Base-by-base conservation (phyloP, 2,888 invertebrate genomes). In the Agrochola lychnidis region DNA sequence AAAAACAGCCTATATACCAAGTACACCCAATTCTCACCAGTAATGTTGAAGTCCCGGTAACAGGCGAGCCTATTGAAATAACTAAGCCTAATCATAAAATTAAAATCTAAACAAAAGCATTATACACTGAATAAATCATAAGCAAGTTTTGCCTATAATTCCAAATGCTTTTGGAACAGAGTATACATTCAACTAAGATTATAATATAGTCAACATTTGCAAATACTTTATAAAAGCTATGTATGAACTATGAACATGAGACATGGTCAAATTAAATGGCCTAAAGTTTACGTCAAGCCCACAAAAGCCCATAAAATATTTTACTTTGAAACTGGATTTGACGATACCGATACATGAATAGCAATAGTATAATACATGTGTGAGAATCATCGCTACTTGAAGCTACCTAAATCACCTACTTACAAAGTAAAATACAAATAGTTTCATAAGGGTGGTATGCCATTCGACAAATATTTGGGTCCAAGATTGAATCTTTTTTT, bases 231-330 rank as follows among this genome's bases (percentile, higher is more conserved):
- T 22, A 25, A 16, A 25, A 14, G 19, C 45, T 72, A 45, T 45
- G 4, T 56, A 70, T 42, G 42, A 53, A 30, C 19, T 70, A 70
- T n/a, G 42, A 53, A 30, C 19, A 56, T 45, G 30, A 71, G n/a
- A 19, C 45, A 71, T 42, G 30, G 19, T 6, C 22, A n/a, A 63
- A 45, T 16, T 70, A 19, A 40, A n/a, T 42, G 10, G 40, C 51
- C 16, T 42, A 30, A 10, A 71, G 14, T n/a, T 59, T 40, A 73
- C 40, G 22, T 59, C 36, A 73, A 73, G 73, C 73, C 22, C 30
- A 72, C 16, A 48, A 48, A 73, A 57, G 36, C 70, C 30, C 25
- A 53, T 10, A 6, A 22, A 16, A 30, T 42, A 56, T 56, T n/a
- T 7, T 70, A 56, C 30, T 7, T 30, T n/a, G 42, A 45, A 45